Conservation (phyloP, 2,113 vertebrate genomes). For the Nothocercus nigrocapillus region DNA sequence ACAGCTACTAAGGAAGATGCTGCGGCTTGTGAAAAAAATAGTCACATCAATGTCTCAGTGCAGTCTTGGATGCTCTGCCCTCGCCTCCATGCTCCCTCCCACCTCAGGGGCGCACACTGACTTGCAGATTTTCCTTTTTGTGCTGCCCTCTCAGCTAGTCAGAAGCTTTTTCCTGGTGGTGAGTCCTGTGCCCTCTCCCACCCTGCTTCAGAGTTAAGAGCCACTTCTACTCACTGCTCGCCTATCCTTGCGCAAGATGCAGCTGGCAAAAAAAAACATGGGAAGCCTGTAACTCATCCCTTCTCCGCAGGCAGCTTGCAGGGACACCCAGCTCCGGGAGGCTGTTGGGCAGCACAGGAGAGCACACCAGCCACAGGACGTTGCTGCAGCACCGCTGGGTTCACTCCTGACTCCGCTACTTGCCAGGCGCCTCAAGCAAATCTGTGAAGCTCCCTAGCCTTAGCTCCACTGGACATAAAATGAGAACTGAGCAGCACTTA, state of each 20-base stretch:
- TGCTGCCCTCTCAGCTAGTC: neutral
- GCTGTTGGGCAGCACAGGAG: neutral
- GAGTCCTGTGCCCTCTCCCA: accelerated
- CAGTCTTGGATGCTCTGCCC: neutral
- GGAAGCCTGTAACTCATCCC: neutral
- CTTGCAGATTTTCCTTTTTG: neutral
- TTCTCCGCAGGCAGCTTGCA: neutral
- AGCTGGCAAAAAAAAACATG: neutral
- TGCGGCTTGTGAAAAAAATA: neutral
- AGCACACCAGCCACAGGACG: neutral
- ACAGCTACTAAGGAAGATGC: neutral
- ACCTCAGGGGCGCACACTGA: neutral
- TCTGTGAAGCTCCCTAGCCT: neutral
- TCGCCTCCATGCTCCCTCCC: neutral
- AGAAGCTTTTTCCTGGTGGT: neutral
- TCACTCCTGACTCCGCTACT: accelerated
- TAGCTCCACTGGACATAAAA: neutral
- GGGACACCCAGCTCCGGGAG: accelerated
- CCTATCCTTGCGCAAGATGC: neutral
- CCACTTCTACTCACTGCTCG: neutral
- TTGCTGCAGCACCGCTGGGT: neutral
- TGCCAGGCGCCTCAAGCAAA: neutral
- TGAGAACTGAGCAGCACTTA: neutral
- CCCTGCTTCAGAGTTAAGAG: neutral
- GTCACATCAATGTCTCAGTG: neutral